Conservation (phyloP, 2,888 invertebrate genomes). For the Resseliella maxima region DNA sequence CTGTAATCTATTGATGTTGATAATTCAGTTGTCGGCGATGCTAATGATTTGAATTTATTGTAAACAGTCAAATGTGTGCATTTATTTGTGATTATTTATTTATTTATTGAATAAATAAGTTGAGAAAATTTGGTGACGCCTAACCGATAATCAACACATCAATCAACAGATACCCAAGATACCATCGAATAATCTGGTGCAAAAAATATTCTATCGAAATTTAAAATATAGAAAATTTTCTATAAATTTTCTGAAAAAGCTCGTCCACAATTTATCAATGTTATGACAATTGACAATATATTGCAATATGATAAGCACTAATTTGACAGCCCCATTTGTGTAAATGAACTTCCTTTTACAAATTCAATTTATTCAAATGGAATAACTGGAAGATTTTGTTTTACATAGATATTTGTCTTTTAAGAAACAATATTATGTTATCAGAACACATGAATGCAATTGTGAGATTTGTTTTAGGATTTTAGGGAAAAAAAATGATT, state of each 20-base stretch:
- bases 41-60: background rate
- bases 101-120: background rate
- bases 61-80: background rate
- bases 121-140: background rate
- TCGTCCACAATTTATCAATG: too few relatives aligned
- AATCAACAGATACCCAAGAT: background rate
- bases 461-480: background rate
- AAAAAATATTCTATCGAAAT: too few relatives aligned
- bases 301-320: too few relatives aligned
- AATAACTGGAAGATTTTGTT: background rate
- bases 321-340: too few relatives aligned
- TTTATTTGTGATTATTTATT: background rate
- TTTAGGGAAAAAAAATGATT: slow-evolving; percentile 32
- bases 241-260: too few relatives aligned
- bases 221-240: too few relatives aligned
- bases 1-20: slow-evolving; percentile 35
- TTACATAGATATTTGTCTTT: background rate
- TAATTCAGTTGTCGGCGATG: slow-evolving; percentile 22
- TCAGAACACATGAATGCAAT: slow-evolving; percentile 16
- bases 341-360: background rate
- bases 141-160: slow-evolving; percentile 1
- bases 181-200: background rate
- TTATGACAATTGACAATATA: too few relatives aligned
- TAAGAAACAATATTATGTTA: background rate
- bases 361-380: background rate